Percentiles rank a stretch among this genome's conserved stretches.
Conservation (phyloP, 2,888 invertebrate species). For the Pilophorus perplexus region DNA sequence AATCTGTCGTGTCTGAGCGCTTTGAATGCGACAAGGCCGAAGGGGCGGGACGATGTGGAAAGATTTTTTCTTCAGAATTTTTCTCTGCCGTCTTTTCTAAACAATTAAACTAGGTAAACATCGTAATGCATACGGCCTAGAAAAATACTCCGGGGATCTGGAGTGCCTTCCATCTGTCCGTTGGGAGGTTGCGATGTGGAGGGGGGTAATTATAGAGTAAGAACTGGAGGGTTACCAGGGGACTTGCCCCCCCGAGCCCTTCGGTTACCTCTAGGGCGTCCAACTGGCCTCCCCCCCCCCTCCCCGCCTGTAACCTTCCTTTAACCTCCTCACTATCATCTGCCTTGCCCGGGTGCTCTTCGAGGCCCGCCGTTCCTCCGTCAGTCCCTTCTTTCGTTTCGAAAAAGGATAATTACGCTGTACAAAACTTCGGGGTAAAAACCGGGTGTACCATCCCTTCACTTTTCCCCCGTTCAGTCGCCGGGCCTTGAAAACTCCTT, state of each 20-base stretch:
- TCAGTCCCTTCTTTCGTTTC: slow-evolving; percentile 9
- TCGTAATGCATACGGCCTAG: background rate
- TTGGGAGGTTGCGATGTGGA: slow-evolving; percentile 9
- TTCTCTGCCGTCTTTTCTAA: slow-evolving; percentile 3
- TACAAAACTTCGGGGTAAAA: slow-evolving; percentile 14
- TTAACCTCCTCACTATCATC: background rate
- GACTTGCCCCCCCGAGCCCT: slow-evolving; percentile 8
- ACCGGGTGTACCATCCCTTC: slow-evolving; percentile 9
- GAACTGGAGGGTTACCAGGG: slow-evolving; percentile 1
- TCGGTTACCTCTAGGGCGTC: slow-evolving; percentile 16
- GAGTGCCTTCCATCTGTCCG: slow-evolving; percentile 36
- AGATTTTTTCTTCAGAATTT: slow-evolving; percentile 4
- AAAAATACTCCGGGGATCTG: background rate
- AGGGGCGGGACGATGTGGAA: background rate
- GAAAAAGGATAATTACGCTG: slow-evolving; percentile 17
- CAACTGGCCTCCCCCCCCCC: slow-evolving; percentile 28
- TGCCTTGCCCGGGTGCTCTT: background rate
- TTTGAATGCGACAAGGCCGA: slow-evolving; percentile 13
- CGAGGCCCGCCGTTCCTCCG: background rate
- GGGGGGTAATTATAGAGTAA: slow-evolving; percentile 34
- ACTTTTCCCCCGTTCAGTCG: background rate
- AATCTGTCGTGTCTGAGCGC: background rate
- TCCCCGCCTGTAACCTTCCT: too few species aligned
- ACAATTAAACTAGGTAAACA: slow-evolving; percentile 26
- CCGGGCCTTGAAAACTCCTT: slow-evolving; percentile 15